phyloP scores from a whole-genome alignment of 2,888 invertebrate species.

The Eueremaeus valkanovi region DNA sequence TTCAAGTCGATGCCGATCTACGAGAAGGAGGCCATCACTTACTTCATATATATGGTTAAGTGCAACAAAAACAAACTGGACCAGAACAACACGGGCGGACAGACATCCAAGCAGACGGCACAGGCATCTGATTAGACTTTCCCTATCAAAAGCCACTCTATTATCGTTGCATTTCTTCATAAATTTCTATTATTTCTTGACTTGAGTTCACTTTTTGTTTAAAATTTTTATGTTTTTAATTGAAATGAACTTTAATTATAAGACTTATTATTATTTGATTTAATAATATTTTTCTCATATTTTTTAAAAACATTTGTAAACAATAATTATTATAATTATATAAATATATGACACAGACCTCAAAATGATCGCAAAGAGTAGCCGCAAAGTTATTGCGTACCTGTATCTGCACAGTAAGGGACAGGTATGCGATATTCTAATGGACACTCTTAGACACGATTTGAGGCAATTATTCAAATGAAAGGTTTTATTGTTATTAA shows the following conservation, averaged over 20 bases:
- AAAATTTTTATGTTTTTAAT: background rate
- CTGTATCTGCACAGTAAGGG: too few species aligned
- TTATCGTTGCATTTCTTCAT: background rate
- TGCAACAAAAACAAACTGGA: slow-evolving; percentile 83
- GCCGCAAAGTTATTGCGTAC: too few species aligned
- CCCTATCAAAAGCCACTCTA: background rate
- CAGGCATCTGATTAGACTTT: background rate
- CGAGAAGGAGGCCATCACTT: slow-evolving; percentile 90
- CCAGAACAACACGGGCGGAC: slow-evolving; percentile 58
- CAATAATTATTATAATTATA: too few species aligned
- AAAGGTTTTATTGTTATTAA: too few species aligned
- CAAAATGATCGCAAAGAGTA: too few species aligned
- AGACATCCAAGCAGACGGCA: background rate
- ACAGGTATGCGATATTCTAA: too few species aligned
- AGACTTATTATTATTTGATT: too few species aligned
- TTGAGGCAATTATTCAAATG: too few species aligned
- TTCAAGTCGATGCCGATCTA: slow-evolving; percentile 86
- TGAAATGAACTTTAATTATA: background rate
- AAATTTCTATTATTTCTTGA: background rate
- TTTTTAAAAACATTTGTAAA: too few species aligned
- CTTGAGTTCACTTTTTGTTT: background rate
- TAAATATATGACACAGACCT: too few species aligned
- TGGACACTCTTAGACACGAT: too few species aligned
- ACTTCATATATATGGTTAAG: slow-evolving; percentile 93
- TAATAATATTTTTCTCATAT: too few species aligned